Conservation (phyloP, 2,888 invertebrate species). For the Melieria picta region DNA sequence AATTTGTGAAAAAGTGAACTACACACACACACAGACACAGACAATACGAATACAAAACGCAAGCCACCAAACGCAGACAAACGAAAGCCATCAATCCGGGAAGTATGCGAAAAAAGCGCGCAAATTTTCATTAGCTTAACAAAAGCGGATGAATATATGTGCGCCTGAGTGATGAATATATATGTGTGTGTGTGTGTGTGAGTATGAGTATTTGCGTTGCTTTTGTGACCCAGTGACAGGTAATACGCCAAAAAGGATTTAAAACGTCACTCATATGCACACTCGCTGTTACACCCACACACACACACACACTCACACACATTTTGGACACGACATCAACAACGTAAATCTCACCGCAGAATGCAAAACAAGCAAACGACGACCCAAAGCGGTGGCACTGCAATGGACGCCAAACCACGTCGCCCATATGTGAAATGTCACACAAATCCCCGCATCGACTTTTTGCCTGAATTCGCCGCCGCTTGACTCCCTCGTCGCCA, state of each 20-base stretch:
- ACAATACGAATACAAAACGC: too few species aligned
- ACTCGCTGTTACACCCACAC: slow-evolving; percentile 17
- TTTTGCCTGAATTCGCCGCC: too few species aligned
- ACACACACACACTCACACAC: slow-evolving; percentile 5
- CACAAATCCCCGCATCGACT: slow-evolving; percentile 12
- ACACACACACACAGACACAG: too few species aligned
- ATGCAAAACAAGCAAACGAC: slow-evolving; percentile 20
- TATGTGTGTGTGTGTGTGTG: neutral
- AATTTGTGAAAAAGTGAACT: too few species aligned
- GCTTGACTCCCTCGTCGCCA: slow-evolving; percentile 16
- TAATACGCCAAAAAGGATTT: slow-evolving; percentile 40
- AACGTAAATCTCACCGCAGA: slow-evolving; percentile 30
- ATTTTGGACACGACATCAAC: neutral
- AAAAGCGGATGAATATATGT: neutral
- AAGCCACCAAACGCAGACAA: too few species aligned
- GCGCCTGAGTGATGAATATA: neutral
- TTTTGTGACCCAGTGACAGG: slow-evolving; percentile 37
- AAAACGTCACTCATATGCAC: slow-evolving; percentile 42
- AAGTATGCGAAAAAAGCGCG: too few species aligned
- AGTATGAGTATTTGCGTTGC: slow-evolving; percentile 25
- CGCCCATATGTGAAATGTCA: slow-evolving; percentile 24
- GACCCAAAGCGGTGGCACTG: slow-evolving; percentile 6
- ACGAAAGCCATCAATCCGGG: too few species aligned
- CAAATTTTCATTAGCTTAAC: too few species aligned
- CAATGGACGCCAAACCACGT: neutral